Percentiles rank a stretch among this genome's conserved stretches.
These are phyloP conservation scores for Hydroisotoma schaefferi DNA, from an alignment of 2,888 invertebrate species.

Conservation along the genomic window DNA sequence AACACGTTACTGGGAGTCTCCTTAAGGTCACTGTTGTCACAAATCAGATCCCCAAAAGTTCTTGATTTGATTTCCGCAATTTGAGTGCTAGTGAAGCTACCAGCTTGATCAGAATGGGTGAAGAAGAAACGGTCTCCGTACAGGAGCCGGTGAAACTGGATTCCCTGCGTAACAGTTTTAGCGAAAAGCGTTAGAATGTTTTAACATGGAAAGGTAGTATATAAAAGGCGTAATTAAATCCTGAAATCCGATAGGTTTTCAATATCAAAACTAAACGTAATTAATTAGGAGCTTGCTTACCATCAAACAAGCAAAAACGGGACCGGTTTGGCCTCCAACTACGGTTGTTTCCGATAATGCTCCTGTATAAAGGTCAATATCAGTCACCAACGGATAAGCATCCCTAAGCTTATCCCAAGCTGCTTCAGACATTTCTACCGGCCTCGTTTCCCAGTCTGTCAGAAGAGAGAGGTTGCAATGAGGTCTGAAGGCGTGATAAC, in stretches of 20 bases:
- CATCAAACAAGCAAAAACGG: slow-evolving; percentile 43
- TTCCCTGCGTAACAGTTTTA: slow-evolving; percentile 15
- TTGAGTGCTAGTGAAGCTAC: slow-evolving; percentile 27
- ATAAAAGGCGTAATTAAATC: too few species aligned
- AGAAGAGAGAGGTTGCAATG: slow-evolving; percentile 17
- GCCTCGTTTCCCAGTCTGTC: slow-evolving; percentile 1
- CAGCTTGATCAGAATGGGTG: slow-evolving; percentile 25
- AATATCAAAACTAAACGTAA: background rate
- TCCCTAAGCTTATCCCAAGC: slow-evolving; percentile 20
- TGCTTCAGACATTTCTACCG: slow-evolving; percentile 5
- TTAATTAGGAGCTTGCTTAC: too few species aligned
- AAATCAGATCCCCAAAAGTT: slow-evolving; percentile 39
- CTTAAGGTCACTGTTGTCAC: slow-evolving; percentile 26
- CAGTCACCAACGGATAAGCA: slow-evolving; percentile 27
- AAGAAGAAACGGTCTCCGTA: slow-evolving; percentile 43
- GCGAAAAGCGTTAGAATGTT: slow-evolving; percentile 1
- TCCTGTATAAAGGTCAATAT: slow-evolving; percentile 43
- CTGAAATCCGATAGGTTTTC: too few species aligned
- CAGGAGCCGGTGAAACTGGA: slow-evolving; percentile 31
- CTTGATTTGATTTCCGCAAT: slow-evolving; percentile 21
- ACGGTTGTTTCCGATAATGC: slow-evolving; percentile 29
- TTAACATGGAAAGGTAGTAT: too few species aligned
- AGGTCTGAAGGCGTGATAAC: slow-evolving; percentile 51
- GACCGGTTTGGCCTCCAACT: slow-evolving; percentile 32
- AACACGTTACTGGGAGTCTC: slow-evolving; percentile 21